Evolutionary conservation across 2,797 vertebrate genomes (phyloP), one percentile per base, ranked within the genome.

Genomic region (Ispidina lecontei): DNA sequence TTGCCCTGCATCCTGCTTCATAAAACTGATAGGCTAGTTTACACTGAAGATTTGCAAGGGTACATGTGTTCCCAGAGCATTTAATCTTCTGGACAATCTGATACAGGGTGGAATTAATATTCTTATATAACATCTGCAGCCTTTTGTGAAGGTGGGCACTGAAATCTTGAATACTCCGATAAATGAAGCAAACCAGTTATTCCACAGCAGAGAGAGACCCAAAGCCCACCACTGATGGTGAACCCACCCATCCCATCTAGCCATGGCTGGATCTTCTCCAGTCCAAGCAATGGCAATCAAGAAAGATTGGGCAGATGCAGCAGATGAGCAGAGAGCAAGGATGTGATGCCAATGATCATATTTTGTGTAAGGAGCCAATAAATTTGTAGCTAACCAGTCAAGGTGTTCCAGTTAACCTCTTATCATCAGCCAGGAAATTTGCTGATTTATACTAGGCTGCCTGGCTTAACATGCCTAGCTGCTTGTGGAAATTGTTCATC

Each of bases 1-100:
- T 87, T 90, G 79, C 88, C 86, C 59, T 15, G 46, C 77, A 60
- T 84, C 52, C 60, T 68, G 74, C 68, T 44, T 70, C 75, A 49
- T 82, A 68, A 82, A 90, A 70, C 44, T 13, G 47, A 84, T 73
- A n/a, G 0, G 35, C 55, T 73, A 49, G 14, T 72, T 58, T 62
- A 17, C 0, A 3, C 62, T 44, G 80, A 63, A 55, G n/a, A 8
- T 28, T 56, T 63, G 85, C 73, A 12, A 13, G 6, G 12, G 33
- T 63, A 43, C 14, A 35, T 44, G 64, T n/a, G 44, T 80, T 90
- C 79, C 59, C 2, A 2, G 0, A 70, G 39, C 1, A 3, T 43
- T 84, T 77, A 41, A 37, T 59, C 49, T 1, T 0, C 70, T 33
- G 49, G 65, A 58, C 76, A 65, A 71, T 5, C 33, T 25, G 69